Evolutionary conservation across 2,113 vertebrate species (phyloP).

Genomic region (Uria lomvia): DNA sequence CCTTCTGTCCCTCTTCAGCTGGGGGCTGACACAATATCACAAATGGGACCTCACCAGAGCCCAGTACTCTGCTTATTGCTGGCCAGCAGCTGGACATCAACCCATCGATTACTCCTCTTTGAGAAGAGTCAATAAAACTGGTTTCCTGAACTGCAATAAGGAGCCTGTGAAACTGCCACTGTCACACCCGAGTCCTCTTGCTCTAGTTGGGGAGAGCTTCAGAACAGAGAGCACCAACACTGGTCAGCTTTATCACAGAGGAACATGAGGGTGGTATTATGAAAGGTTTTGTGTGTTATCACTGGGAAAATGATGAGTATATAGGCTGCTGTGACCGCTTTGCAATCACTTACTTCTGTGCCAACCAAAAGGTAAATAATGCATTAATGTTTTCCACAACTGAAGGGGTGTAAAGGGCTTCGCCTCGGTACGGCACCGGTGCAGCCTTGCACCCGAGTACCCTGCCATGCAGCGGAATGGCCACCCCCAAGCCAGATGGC

Average conservation of each 20-base stretch:
- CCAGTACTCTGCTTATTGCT: not conserved
- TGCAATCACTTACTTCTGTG: not conserved
- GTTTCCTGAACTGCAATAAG: not conserved
- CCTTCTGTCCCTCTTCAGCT: not conserved
- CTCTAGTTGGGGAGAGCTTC: not conserved
- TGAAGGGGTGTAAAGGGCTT: not conserved
- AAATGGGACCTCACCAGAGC: not conserved
- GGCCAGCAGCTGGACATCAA: not conserved
- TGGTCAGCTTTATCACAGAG: not conserved
- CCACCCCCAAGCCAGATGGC: not conserved
- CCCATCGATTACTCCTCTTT: not conserved
- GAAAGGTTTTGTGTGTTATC: not conserved
- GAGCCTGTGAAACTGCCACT: not conserved
- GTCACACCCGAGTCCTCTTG: not conserved
- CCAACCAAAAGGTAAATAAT: not conserved
- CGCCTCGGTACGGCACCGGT: accelerated
- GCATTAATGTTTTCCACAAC: not conserved
- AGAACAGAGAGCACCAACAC: not conserved
- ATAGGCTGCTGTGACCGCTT: not conserved
- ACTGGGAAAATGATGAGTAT: not conserved
- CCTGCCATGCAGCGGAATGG: not conserved
- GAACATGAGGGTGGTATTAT: not conserved
- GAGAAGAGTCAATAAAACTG: not conserved
- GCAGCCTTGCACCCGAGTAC: not conserved
- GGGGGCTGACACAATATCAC: not conserved